These are phyloP conservation scores for Euthynnus affinis DNA, from an alignment of 2,797 vertebrate genomes.

Conservation along the genomic window DNA sequence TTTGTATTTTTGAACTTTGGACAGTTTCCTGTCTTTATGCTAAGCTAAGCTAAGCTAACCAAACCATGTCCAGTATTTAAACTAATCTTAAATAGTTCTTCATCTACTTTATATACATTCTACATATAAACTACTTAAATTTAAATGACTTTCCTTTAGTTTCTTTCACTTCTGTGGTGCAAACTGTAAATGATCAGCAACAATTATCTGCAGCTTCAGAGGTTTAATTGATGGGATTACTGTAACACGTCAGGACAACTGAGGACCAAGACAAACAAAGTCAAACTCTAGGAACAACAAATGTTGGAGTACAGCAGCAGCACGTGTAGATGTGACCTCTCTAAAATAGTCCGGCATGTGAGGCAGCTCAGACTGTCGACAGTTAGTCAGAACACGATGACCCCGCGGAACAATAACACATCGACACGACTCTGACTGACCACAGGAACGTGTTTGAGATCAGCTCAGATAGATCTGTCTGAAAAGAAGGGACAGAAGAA, in stretches of 20 bases:
- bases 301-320: slow-evolving; percentile 7
- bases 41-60: too few relatives aligned
- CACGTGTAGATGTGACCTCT: slow-evolving; percentile 38
- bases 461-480: background rate
- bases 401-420: background rate
- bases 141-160: too few relatives aligned
- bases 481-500: too few relatives aligned
- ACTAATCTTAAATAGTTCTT: too few relatives aligned
- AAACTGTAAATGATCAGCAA: too few relatives aligned
- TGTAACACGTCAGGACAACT: background rate
- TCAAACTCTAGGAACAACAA: slow-evolving; percentile 30
- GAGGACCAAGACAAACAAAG: slow-evolving; percentile 36
- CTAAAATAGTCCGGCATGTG: slow-evolving; percentile 67
- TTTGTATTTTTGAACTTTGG: too few relatives aligned
- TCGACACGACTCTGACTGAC: background rate
- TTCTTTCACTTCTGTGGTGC: too few relatives aligned
- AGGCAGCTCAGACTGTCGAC: slow-evolving; percentile 42
- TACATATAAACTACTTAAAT: too few relatives aligned
- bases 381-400: background rate
- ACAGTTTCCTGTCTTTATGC: too few relatives aligned
- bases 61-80: too few relatives aligned
- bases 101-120: too few relatives aligned
- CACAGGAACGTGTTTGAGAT: background rate
- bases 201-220: background rate
- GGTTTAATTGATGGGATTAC: background rate